phyloP scores from a whole-genome alignment of 2,797 vertebrate genomes.

The Phaenicophaeus curvirostris region DNA sequence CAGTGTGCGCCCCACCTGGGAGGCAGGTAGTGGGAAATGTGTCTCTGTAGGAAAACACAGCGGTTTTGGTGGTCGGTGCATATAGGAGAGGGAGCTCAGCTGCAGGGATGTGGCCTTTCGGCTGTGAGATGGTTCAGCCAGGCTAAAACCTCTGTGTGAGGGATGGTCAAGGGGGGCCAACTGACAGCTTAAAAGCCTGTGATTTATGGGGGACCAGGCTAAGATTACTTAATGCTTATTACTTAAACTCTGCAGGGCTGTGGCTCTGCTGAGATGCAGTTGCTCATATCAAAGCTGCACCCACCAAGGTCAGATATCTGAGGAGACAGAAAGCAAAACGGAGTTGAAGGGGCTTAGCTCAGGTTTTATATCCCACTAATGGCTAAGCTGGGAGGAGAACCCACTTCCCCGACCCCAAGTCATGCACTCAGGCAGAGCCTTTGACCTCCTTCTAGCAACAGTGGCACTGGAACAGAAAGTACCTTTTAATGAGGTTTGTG shows the following conservation, averaged over 20 bases:
- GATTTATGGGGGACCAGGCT: not conserved
- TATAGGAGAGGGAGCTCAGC: not conserved
- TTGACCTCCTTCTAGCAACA: not conserved
- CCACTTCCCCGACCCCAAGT: not conserved
- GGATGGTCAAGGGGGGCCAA: not conserved
- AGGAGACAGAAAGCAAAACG: not conserved
- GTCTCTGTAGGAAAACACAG: not conserved
- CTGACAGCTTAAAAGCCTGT: not conserved
- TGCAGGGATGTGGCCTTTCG: not conserved
- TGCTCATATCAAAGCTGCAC: not conserved
- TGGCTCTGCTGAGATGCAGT: not conserved
- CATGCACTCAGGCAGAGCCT: not conserved
- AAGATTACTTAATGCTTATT: not conserved
- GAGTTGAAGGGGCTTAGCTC: not conserved
- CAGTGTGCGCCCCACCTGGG: not conserved
- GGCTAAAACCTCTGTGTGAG: not conserved
- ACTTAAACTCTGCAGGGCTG: not conserved
- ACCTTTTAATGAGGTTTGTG: not conserved
- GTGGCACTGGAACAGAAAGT: not conserved
- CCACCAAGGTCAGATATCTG: not conserved
- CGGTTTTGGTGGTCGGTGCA: not conserved
- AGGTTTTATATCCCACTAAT: not conserved
- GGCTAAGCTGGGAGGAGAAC: not conserved
- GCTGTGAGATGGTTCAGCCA: not conserved
- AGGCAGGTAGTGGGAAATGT: rapidly evolving